Evolutionary conservation across 2,797 vertebrate genomes (phyloP).

Genomic region (Takifugu ocellatus): DNA sequence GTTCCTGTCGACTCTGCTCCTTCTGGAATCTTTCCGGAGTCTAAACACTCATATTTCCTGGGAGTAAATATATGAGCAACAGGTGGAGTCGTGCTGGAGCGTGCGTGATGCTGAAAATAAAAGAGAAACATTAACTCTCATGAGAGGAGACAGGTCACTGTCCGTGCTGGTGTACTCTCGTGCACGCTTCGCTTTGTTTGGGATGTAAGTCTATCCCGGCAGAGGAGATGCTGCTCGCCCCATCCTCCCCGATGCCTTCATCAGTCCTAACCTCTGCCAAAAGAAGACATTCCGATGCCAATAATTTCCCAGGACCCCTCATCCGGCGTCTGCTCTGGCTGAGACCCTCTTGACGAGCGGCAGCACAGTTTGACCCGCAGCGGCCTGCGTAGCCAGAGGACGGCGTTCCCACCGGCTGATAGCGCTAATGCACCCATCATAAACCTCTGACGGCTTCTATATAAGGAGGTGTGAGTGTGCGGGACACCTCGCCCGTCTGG

Average conservation of each 20-base stretch:
- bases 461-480: constrained; percentile 60
- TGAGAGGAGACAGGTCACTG: constrained; percentile 42
- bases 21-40: no score
- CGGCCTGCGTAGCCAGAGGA: constrained; percentile 40
- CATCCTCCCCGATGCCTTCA: constrained; percentile 12
- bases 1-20: no score
- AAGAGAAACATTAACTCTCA: constrained; percentile 24
- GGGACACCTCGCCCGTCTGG: constrained; percentile 61
- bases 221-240: constrained; percentile 18
- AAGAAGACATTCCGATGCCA: constrained; percentile 18
- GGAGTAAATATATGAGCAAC: constrained; percentile 35
- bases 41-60: neutral
- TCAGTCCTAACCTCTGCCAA: constrained; percentile 7
- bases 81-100: constrained; percentile 39
- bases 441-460: constrained; percentile 63
- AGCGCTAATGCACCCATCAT: constrained; percentile 50
- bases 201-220: constrained; percentile 49
- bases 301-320: constrained; percentile 18
- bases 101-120: constrained; percentile 10
- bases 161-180: constrained; percentile 43
- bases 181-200: constrained; percentile 58
- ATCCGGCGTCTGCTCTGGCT: neutral
- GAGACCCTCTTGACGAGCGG: constrained; percentile 7
- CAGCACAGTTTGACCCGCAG: constrained; percentile 1
- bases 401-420: constrained; percentile 45